Base-by-base conservation (phyloP, 2,888 invertebrate species). In the Notocelia uddmanniana region DNA sequence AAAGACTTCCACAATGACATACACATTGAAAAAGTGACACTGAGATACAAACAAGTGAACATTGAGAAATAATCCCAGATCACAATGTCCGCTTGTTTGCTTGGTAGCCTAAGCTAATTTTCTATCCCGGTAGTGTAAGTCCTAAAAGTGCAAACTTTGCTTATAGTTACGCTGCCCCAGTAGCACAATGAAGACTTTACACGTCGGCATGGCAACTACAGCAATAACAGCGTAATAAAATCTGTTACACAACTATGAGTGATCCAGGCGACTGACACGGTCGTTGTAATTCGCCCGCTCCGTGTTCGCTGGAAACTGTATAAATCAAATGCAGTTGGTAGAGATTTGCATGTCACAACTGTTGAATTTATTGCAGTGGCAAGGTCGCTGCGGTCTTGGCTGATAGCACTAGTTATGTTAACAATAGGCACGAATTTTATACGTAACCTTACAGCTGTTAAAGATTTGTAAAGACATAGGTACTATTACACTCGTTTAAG, bases 321-420 rank as follows among this genome's bases (percentile, higher is more conserved):
- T 90, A 89, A 90, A 90, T 91, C 88, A 87, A 81, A 77, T 83
- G 87, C 88, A 83, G 86, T 88, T 88, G 86, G 85, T 85, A 79
- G 84, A 88, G 87, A 90, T 91, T 92, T 89, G 90, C 90, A 86
- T 91, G 92, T 87, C 89, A 86, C 85, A 88, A 87, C 83, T 82
- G 82, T 81, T 79, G 78, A 86, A 89, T 89, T 90, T 90, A 90
- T 89, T 79, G 83, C 84, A 75, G 79, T 79, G 76, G 80, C 89
- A 90, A 90, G 89, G 90, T 87, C 88, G 86, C 45, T 45, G 10
- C 60, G 45, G 79, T 76, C 77, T 79, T 74, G 80, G 76, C 77
- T 81, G 80, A 66, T 59, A 71, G 58, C 78, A 77, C 73, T 78
- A 78, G 79, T 78, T 74, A 75, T 75, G 73, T 60, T 37, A 48